phyloP scores from a whole-genome alignment of 53 echinoderm and acorn worm species.

The Hippasteria phrygiana region DNA sequence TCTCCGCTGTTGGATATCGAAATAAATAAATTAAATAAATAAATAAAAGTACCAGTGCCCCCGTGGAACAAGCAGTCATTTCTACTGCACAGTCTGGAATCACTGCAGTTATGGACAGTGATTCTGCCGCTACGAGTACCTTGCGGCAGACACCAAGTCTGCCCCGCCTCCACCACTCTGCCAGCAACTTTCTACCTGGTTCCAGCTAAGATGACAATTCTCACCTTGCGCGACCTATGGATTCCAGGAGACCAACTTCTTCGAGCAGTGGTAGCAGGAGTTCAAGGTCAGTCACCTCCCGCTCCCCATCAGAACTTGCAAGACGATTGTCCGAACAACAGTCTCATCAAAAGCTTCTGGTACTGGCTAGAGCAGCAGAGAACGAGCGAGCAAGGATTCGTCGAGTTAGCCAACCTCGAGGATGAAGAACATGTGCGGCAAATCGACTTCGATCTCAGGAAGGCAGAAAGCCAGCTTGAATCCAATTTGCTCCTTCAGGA shows the following conservation, averaged over 20 bases:
- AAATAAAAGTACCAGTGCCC: no score
- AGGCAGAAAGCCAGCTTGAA: not conserved
- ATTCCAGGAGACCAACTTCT: not conserved
- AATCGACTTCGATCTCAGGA: not conserved
- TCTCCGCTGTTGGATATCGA: no score
- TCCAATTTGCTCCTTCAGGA: not conserved
- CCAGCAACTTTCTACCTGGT: not conserved
- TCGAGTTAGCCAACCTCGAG: not conserved
- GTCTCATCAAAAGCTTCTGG: not conserved
- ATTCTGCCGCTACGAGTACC: not conserved
- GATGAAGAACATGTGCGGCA: not conserved
- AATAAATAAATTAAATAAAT: no score
- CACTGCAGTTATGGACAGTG: not conserved
- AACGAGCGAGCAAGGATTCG: not conserved
- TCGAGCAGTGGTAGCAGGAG: not conserved
- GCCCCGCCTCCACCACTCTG: not conserved
- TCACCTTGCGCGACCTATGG: not conserved
- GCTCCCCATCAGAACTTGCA: not conserved
- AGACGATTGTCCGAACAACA: not conserved
- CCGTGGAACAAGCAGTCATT: no score
- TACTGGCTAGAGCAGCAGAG: not conserved
- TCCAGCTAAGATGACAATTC: not conserved
- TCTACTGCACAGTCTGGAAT: not conserved
- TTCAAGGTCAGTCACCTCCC: not conserved
- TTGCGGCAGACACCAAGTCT: not conserved